Evolutionary conservation across 2,113 vertebrate species (phyloP), one percentile per base, ranked within the genome.

Genomic region (Desmodus rotundus): DNA sequence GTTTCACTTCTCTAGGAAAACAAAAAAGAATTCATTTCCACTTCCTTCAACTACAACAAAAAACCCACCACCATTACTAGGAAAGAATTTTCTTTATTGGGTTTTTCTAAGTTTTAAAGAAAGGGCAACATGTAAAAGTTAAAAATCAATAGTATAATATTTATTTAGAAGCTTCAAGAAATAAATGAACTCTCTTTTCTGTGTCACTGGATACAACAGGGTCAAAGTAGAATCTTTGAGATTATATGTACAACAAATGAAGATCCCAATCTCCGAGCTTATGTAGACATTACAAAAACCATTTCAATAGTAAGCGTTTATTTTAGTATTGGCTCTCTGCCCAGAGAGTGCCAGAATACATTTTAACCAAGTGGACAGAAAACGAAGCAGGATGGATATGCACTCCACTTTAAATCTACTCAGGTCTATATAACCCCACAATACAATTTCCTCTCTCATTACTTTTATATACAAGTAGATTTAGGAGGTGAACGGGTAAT

Each of bases 361-460:
- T 97, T 97, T 97, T 95, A 97, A 97, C 95, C 78, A 95, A 97
- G 93, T 94, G 81, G 94, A 93, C 36, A 97, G 95, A 97, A 98
- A 97, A 93, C 2, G 31, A 83, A 93, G 96, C 4, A 82, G 73
- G 90, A 56, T 78, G 85, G 91, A 94, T 86, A 94, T 96, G 92
- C 96, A 96, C 82, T 91, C 80, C 92, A 97, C 90, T 98, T 95
- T 95, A 83, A 89, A 95, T 97, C 96, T 87, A 93, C 90, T 96
- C 73, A 36, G 63, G 67, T 38, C 97, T 90, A 96, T 96, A 76
- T 94, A 96, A 88, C 54, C 95, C 76, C 67, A 95, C 87, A 91
- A 76, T 67, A 93, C 50, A 95, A 90, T n/a, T 97, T 72, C 63
- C 84, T 93, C 95, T 92, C 88, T 68, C 38, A 15, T 89, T 95